phyloP scores from a whole-genome alignment of 2,888 invertebrate genomes.

The Lasioglossum pauxillum region DNA sequence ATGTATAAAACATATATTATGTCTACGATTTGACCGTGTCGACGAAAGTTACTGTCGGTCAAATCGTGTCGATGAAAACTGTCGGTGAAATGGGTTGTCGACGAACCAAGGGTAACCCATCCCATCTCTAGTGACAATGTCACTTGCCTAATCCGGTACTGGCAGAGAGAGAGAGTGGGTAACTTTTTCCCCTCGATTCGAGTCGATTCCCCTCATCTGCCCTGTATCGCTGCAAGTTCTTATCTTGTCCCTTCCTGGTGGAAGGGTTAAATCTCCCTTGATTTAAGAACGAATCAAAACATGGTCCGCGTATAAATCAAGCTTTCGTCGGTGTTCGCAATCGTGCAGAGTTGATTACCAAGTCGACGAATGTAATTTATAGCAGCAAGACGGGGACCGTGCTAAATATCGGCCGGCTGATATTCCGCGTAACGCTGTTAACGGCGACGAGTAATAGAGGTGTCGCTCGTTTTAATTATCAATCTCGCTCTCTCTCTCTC shows the following conservation, averaged over 20 bases:
- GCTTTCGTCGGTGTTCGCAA: conserved; percentile 11
- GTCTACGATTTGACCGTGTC: too few relatives aligned
- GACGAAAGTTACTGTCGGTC: too few relatives aligned
- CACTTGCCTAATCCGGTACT: too few relatives aligned
- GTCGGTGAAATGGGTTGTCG: too few relatives aligned
- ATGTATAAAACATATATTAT: too few relatives aligned
- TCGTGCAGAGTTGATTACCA: conserved; percentile 17
- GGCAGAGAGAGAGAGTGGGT: too few relatives aligned
- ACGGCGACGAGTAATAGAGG: conserved; percentile 28
- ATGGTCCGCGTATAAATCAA: conserved; percentile 4
- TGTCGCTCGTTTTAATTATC: conserved; percentile 58
- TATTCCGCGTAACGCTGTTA: conserved; percentile 37
- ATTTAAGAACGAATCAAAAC: conserved; percentile 19
- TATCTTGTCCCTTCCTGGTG: background rate
- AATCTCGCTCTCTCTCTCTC: conserved; percentile 27
- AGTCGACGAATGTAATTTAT: conserved; percentile 9
- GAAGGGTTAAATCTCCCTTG: background rate
- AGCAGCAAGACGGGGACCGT: background rate
- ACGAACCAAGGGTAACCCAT: too few relatives aligned
- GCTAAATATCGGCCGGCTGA: conserved; percentile 33
- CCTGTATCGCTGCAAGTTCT: background rate
- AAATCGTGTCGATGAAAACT: too few relatives aligned
- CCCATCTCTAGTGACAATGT: too few relatives aligned
- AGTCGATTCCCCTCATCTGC: too few relatives aligned
- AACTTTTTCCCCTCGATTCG: too few relatives aligned